Evolutionary conservation across 1,140 invertebrate genomes (phyloP).

Genomic region (Drosophila eugracilis): DNA sequence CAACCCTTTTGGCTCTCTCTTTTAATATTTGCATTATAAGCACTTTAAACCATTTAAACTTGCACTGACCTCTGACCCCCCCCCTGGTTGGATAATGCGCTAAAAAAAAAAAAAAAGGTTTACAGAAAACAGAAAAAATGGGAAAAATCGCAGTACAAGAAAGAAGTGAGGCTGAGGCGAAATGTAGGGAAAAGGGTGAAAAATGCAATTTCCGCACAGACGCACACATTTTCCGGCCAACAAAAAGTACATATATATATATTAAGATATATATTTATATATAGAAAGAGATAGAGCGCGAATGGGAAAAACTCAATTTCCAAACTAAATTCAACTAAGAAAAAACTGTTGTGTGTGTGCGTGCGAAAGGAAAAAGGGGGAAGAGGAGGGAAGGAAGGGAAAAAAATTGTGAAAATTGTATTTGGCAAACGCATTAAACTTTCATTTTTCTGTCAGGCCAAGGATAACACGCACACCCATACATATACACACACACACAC

Average conservation of each 20-base stretch:
- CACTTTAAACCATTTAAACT: conserved; percentile 79
- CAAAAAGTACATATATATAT: conserved; percentile 22
- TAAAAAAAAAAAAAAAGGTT: not conserved
- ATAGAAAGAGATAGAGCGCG: conserved; percentile 27
- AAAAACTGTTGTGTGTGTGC: conserved; percentile 19
- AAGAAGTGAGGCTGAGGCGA: not conserved
- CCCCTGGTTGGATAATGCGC: conserved; percentile 33
- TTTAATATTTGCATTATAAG: conserved; percentile 76
- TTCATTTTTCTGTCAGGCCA: conserved; percentile 82
- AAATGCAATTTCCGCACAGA: conserved; percentile 84
- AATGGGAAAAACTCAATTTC: conserved; percentile 66
- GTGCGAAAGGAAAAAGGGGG: conserved; percentile 14
- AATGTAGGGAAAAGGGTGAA: conserved; percentile 18
- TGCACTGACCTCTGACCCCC: conserved; percentile 14
- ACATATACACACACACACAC: not conserved
- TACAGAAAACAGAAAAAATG: conserved; percentile 5
- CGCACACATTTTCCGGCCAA: conserved; percentile 83
- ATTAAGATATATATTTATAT: conserved; percentile 22
- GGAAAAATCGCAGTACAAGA: conserved; percentile 11
- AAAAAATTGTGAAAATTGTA: conserved; percentile 77
- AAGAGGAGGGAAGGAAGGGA: no score
- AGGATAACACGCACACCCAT: conserved; percentile 54
- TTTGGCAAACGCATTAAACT: conserved; percentile 84
- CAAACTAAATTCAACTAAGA: conserved; percentile 61
- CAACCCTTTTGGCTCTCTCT: conserved; percentile 39